phyloP scores from a whole-genome alignment of 2,797 vertebrate species.

The Sitta carolinensis region DNA sequence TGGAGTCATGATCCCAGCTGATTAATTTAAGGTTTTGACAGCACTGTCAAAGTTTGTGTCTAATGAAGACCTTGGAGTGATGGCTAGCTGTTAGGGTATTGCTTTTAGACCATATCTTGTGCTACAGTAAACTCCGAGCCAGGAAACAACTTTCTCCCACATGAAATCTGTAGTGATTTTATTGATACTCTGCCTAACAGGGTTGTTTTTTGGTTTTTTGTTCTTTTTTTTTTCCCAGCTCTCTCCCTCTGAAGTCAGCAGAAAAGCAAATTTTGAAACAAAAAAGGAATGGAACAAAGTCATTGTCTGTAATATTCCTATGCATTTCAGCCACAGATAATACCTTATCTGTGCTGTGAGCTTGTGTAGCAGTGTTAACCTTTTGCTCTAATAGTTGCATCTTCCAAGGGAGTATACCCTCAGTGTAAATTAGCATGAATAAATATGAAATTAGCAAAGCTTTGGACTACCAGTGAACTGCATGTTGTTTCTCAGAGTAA shows the following conservation, averaged over 20 bases:
- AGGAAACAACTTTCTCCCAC: neutral
- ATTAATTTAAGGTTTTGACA: neutral
- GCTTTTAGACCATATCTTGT: neutral
- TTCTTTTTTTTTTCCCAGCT: neutral
- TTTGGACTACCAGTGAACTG: neutral
- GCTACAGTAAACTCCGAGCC: neutral
- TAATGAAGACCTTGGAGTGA: conserved; percentile 10
- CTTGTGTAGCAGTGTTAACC: neutral
- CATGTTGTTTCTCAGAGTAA: neutral
- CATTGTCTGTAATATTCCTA: neutral
- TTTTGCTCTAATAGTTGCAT: neutral
- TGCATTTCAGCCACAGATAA: neutral
- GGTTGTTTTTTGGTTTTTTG: too few species aligned
- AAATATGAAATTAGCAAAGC: neutral
- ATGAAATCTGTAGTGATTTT: neutral
- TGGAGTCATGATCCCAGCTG: neutral
- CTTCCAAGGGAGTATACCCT: neutral
- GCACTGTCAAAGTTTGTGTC: neutral
- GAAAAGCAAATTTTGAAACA: neutral
- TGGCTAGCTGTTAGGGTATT: neutral
- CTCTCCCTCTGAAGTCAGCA: neutral
- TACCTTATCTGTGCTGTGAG: neutral
- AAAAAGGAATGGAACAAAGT: neutral
- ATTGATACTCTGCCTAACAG: neutral
- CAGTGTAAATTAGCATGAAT: neutral